Percentiles rank a stretch among this genome's conserved stretches.
These are phyloP conservation scores for Hemichromis elongatus DNA, from an alignment of 2,113 vertebrate species.

Conservation along the genomic window DNA sequence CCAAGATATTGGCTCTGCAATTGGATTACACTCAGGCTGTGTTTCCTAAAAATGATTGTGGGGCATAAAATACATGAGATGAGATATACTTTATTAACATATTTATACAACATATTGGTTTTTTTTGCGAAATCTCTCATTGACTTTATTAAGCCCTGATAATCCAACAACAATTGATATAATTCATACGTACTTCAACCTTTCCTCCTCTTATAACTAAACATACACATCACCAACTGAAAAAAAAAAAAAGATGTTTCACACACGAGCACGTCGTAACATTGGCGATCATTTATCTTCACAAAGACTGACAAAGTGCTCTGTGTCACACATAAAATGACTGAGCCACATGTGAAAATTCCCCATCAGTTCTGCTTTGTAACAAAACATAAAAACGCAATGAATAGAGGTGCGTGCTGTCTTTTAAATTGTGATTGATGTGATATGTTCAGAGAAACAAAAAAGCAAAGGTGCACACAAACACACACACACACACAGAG, in stretches of 20 bases:
- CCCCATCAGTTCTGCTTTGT: background rate
- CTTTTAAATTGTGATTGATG: constrained; percentile 21
- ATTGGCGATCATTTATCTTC: background rate
- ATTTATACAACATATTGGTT: too few relatives aligned
- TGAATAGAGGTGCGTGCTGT: background rate
- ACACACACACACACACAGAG: background rate
- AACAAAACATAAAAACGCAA: background rate
- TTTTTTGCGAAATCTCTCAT: background rate
- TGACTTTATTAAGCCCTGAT: background rate
- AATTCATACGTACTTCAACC: background rate
- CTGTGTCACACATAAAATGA: background rate
- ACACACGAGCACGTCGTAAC: background rate
- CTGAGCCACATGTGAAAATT: background rate
- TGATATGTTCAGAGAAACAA: background rate
- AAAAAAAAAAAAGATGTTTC: background rate
- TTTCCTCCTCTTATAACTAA: background rate
- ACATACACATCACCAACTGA: background rate
- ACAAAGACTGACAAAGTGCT: background rate
- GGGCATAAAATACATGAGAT: background rate
- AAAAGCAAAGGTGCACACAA: background rate
- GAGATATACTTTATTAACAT: too few relatives aligned
- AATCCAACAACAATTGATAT: background rate
- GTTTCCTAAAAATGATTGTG: background rate
- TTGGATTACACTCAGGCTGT: constrained; percentile 3
- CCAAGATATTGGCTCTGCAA: background rate